phyloP scores from a whole-genome alignment of 1,140 invertebrate genomes.

The Drosophila orena region DNA sequence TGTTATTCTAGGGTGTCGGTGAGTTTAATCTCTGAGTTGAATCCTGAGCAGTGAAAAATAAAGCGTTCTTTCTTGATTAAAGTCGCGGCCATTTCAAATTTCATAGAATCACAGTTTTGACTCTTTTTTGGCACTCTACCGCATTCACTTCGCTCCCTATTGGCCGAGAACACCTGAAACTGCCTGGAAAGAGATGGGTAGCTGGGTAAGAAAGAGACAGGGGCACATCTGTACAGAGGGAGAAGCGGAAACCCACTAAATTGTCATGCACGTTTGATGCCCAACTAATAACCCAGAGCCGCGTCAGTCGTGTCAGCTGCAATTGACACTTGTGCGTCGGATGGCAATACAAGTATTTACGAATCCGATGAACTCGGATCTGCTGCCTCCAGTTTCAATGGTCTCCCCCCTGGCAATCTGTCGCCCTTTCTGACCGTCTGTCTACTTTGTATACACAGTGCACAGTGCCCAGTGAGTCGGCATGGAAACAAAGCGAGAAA shows the following conservation, averaged over 20 bases:
- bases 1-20: too few species aligned
- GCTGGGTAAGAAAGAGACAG: slow-evolving; percentile 5
- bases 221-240: not conserved
- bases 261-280: slow-evolving; percentile 47
- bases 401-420: slow-evolving; percentile 47
- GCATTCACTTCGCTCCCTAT: slow-evolving; percentile 4
- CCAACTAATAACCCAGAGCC: slow-evolving; percentile 46
- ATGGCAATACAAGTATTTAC: slow-evolving; percentile 62
- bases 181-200: slow-evolving; percentile 38
- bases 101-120: too few species aligned
- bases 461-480: not conserved
- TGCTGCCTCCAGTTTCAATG: slow-evolving; percentile 72
- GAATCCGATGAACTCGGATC: slow-evolving; percentile 46
- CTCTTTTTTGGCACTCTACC: too few species aligned
- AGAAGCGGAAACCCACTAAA: slow-evolving; percentile 26
- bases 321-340: slow-evolving; percentile 75
- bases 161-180: slow-evolving; percentile 50
- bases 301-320: slow-evolving; percentile 57
- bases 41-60: too few species aligned
- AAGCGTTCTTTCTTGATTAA: not conserved
- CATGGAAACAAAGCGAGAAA: not conserved
- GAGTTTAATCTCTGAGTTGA: not conserved
- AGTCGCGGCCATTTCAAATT: not conserved
- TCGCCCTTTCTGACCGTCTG: slow-evolving; percentile 22
- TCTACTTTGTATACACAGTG: slow-evolving; percentile 8